Base-by-base conservation (phyloP, 2,888 invertebrate species). In the Synanthedon tipuliformis region DNA sequence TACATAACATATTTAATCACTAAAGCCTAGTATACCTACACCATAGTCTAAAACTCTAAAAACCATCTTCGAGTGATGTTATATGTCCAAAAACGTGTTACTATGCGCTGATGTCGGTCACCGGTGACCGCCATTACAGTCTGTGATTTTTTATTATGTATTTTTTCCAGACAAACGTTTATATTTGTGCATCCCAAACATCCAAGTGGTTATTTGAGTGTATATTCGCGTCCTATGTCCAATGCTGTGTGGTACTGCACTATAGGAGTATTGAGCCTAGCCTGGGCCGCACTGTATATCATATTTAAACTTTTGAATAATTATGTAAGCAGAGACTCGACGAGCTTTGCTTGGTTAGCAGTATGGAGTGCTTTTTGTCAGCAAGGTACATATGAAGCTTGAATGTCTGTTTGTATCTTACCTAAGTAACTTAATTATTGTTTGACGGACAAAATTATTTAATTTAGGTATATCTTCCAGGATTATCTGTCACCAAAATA, bases 141-240 rank as follows among this genome's bases (percentile, higher is more conserved):
- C 5, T 1, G 4, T 4, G 4, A 23, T 23, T 0, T 23, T 23
- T 23, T 23, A 5, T 23, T 23, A 12, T 45, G n/a, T 45, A 1
- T 15, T n/a, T 45, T 45, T 68, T 69, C 40, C 66, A 92, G 92
- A 56, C 89, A 90, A 2, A 83, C 88, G 50, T 91, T 93, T 65
- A 89, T 93, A 55, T 91, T 93, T 64, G 90, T 92, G 0, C 91
- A 92, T 66, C 93, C 93, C 0, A 90, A 90, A 59, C 85, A 86
- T 48, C 84, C 88, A 0, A 85, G 88, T 48, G 88, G 89, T 18
- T 88, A 90, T 61, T 89, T 88, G 56, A 89, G 89, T 48, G 89
- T 91, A 27, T 93, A 92, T 68, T 81, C 91, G 0, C 88, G 90
- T 40, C 93, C 93, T 0, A 83, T 93, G 49, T 80, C 88, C 7